These are phyloP conservation scores for Mizuhopecten yessoensis DNA, from an alignment of 1,140 invertebrate species.

Conservation along the genomic window DNA sequence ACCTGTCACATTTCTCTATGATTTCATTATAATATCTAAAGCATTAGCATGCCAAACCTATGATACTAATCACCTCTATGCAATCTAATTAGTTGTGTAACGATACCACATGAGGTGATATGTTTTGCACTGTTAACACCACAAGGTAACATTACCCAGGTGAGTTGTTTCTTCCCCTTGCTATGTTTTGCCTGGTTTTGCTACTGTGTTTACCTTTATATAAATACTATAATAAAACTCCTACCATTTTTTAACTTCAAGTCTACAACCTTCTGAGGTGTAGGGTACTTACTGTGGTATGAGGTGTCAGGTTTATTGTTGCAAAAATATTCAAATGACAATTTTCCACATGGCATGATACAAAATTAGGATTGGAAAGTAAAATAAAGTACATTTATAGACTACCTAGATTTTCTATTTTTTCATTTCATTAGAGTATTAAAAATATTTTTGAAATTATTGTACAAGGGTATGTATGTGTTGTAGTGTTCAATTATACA, in stretches of 20 bases:
- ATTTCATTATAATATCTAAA: neutral
- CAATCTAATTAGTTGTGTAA: neutral
- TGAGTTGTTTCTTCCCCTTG: neutral
- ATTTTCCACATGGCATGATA: too few species aligned
- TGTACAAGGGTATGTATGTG: too few species aligned
- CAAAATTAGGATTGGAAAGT: too few species aligned
- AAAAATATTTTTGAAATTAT: too few species aligned
- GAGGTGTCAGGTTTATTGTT: too few species aligned
- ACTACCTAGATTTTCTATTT: too few species aligned
- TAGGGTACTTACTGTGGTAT: neutral
- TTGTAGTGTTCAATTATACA: too few species aligned
- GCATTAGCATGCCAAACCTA: neutral
- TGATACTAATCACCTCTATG: neutral
- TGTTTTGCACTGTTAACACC: too few species aligned
- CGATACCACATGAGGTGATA: neutral
- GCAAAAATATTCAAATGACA: too few species aligned
- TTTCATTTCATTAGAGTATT: too few species aligned
- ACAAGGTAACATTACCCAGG: too few species aligned
- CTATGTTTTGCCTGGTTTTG: conserved; percentile 38
- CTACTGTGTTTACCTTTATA: neutral
- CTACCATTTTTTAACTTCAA: neutral
- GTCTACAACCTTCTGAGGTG: neutral
- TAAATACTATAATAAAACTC: neutral
- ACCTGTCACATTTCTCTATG: neutral
- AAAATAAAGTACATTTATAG: too few species aligned